Percentiles rank a stretch among this genome's conserved stretches.
Evolutionary conservation across 2,797 vertebrate species (phyloP).

Genomic region (Amphiprion clarkii): DNA sequence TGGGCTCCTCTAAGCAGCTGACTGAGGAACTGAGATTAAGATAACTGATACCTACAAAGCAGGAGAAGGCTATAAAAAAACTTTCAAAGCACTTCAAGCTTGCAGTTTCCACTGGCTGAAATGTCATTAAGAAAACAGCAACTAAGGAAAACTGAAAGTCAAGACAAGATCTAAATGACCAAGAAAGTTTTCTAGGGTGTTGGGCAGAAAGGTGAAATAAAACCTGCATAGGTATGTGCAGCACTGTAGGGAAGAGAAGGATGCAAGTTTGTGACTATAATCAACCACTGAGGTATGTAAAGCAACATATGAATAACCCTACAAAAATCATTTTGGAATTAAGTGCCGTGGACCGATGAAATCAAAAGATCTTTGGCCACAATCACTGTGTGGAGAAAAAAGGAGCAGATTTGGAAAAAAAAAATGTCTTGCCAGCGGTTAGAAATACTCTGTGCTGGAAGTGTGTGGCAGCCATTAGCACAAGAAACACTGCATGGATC

Average conservation of each 20-base stretch:
- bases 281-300: background rate
- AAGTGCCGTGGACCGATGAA: background rate
- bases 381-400: background rate
- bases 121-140: no score
- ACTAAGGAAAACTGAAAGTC: background rate
- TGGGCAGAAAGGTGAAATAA: background rate
- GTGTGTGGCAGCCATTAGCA: background rate
- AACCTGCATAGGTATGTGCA: background rate
- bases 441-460: background rate
- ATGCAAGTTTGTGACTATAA: background rate
- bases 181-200: background rate
- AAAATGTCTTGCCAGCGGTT: background rate
- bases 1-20: background rate
- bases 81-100: background rate
- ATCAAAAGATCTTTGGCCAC: background rate
- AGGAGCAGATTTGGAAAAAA: background rate
- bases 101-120: conserved; percentile 3
- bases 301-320: background rate
- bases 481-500: background rate
- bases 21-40: background rate
- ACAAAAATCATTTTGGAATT: background rate
- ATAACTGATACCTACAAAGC: background rate
- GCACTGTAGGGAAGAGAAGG: background rate
- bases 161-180: background rate
- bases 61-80: background rate